Evolutionary conservation across 1,140 invertebrate genomes (phyloP).

Genomic region (Heliconius melpomene): DNA sequence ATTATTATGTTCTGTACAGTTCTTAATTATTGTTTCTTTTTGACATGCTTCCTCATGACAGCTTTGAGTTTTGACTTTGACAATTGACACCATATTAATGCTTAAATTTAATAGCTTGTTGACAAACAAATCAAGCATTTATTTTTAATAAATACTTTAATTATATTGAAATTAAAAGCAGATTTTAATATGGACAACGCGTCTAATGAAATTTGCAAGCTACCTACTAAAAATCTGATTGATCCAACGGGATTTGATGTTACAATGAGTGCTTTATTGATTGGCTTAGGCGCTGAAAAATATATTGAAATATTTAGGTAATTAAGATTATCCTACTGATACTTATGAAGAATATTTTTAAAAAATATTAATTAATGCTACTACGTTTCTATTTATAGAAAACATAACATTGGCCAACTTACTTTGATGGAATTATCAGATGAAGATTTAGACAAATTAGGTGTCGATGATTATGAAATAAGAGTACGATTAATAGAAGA

Average conservation of each 20-base stretch:
- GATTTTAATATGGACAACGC: conserved; percentile 29
- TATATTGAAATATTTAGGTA: conserved; percentile 74
- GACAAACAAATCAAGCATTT: not conserved
- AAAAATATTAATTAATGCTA: not conserved
- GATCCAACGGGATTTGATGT: conserved; percentile 69
- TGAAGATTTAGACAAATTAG: conserved; percentile 72
- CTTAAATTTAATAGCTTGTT: not conserved
- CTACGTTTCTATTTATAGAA: conserved; percentile 47
- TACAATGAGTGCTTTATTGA: conserved; percentile 63
- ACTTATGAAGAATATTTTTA: not conserved
- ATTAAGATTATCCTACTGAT: not conserved
- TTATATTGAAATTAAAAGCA: not conserved
- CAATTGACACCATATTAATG: not conserved
- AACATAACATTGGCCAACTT: conserved; percentile 69
- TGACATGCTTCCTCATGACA: not conserved
- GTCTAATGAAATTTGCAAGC: not conserved
- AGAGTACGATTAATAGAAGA: conserved; percentile 62
- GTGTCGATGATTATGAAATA: conserved; percentile 62
- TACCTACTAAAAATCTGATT: conserved; percentile 40
- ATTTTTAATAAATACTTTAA: not conserved
- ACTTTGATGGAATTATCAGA: conserved; percentile 69
- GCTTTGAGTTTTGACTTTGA: not conserved
- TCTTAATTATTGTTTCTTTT: too few relatives aligned
- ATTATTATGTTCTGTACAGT: too few relatives aligned
- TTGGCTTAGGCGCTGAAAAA: conserved; percentile 67